phyloP scores from a whole-genome alignment of 37 sponge, comb jelly and placozoan genomes.

The Halichondria panicea region DNA sequence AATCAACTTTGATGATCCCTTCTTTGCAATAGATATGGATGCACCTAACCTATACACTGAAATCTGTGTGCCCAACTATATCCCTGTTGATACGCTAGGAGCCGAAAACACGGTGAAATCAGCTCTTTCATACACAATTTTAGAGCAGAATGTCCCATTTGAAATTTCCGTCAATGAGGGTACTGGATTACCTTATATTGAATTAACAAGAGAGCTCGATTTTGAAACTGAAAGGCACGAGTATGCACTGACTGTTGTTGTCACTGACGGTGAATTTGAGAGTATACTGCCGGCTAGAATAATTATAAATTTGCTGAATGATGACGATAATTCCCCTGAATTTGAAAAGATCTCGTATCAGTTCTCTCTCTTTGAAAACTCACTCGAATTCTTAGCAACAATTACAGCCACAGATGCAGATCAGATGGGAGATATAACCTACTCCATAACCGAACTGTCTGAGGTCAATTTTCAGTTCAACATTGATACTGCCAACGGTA shows the following conservation, averaged over 20 bases:
- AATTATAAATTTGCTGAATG: constrained; percentile 42
- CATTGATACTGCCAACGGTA: constrained; percentile 45
- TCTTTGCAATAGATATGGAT: constrained; percentile 31
- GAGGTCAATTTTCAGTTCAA: constrained; percentile 2
- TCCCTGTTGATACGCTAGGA: background rate
- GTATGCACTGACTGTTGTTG: constrained; percentile 35
- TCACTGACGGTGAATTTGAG: constrained; percentile 30
- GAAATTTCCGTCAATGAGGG: constrained; percentile 8
- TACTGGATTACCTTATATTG: constrained; percentile 26
- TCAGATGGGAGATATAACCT: constrained; percentile 25
- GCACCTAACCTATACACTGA: constrained; percentile 5
- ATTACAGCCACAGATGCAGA: constrained; percentile 47
- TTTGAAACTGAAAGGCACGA: constrained; percentile 51
- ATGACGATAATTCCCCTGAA: constrained; percentile 58
- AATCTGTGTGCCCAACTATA: background rate
- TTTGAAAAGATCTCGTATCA: constrained; percentile 41
- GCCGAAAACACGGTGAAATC: background rate
- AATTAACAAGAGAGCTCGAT: constrained; percentile 39
- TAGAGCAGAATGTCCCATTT: constrained; percentile 40
- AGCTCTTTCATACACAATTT: constrained; percentile 9
- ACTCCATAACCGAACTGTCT: constrained; percentile 31
- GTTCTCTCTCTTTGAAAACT: constrained; percentile 55
- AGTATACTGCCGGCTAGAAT: constrained; percentile 21
- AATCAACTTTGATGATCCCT: constrained; percentile 3
- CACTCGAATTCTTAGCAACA: constrained; percentile 20